phyloP scores from a whole-genome alignment of 2,113 vertebrate species.

The Calonectris borealis region DNA sequence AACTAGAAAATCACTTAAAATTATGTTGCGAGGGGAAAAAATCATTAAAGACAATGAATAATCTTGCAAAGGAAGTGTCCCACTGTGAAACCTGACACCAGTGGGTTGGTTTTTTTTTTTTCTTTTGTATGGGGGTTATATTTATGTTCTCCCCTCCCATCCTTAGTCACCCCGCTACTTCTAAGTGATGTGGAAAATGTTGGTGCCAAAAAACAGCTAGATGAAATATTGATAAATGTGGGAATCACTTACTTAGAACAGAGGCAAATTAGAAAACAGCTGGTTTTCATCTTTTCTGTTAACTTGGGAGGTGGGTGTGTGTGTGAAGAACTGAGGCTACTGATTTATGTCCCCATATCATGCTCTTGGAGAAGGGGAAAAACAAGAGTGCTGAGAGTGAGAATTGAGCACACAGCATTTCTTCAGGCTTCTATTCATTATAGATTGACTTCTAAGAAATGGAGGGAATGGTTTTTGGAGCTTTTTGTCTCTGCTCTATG shows the following conservation, averaged over 20 bases:
- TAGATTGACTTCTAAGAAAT: not conserved
- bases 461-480: not conserved
- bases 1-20: not conserved
- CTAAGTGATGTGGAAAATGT: conserved; percentile 13
- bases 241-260: conserved; percentile 31
- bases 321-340: not conserved
- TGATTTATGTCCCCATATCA: conserved; percentile 14
- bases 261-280: conserved; percentile 50
- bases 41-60: not conserved
- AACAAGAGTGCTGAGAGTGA: not conserved
- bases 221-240: conserved; percentile 66
- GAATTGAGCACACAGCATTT: not conserved
- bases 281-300: conserved; percentile 47
- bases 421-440: not conserved
- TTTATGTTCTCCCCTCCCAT: not conserved
- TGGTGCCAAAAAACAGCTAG: conserved; percentile 32
- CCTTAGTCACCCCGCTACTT: not conserved
- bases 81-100: not conserved
- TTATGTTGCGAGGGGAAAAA: not conserved
- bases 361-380: not conserved
- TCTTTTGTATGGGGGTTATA: not conserved
- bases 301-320: not conserved
- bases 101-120: not conserved
- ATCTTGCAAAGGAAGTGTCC: not conserved
- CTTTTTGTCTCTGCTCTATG: not conserved